Percentiles rank a stretch among this genome's conserved stretches.
Evolutionary conservation across 53 echinoderm and acorn worm species (phyloP).

Genomic region (Echinometra lucunter): DNA sequence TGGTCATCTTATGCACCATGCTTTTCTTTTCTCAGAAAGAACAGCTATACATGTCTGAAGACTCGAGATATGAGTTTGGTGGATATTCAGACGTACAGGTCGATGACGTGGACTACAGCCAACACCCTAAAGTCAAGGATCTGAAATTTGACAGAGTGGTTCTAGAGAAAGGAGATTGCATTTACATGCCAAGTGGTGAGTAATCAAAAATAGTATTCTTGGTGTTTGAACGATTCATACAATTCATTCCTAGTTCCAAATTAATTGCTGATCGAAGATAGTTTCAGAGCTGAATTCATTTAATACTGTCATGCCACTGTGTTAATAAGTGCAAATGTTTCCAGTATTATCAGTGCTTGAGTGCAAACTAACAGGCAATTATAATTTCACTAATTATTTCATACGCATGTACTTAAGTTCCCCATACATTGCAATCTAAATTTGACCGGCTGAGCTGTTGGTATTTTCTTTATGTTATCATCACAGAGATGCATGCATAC

Average conservation of each 20-base stretch:
- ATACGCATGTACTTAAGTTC: not conserved
- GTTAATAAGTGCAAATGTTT: no score
- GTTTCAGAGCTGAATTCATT: no score
- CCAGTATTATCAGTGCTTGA: no score
- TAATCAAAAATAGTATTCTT: not conserved
- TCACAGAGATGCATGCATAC: no score
- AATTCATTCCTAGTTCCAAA: not conserved
- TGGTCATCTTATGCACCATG: not conserved
- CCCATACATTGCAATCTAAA: not conserved
- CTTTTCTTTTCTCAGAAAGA: constrained; percentile 64
- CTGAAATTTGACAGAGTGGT: constrained; percentile 74
- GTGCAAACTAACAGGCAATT: no score
- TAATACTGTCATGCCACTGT: not conserved
- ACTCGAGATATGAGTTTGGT: constrained; percentile 76
- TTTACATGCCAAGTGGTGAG: constrained; percentile 85
- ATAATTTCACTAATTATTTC: no score
- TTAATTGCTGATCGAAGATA: no score
- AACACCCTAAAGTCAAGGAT: constrained; percentile 68
- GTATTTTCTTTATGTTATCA: not conserved
- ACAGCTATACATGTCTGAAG: constrained; percentile 73
- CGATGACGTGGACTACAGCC: constrained; percentile 70
- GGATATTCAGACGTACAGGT: constrained; percentile 78
- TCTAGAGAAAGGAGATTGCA: constrained; percentile 80
- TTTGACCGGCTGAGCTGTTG: not conserved
- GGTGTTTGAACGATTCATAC: not conserved